Conservation (phyloP, 2,888 invertebrate genomes). For the Caradrina kadenii region DNA sequence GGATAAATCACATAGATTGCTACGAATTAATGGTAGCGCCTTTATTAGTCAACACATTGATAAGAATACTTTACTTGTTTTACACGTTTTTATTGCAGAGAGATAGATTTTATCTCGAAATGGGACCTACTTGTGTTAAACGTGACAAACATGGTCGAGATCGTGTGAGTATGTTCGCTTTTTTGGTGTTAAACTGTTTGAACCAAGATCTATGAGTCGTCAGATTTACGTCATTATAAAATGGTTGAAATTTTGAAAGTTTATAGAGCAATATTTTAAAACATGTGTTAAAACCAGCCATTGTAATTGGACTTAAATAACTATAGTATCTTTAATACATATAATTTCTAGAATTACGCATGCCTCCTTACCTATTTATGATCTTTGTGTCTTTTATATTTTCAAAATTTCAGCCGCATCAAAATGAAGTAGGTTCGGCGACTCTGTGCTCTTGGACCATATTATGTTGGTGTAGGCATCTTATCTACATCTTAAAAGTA, state of each 20-base stretch:
- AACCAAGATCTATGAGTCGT: not conserved
- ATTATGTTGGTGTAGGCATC: slow-evolving; percentile 6
- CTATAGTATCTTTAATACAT: too few species aligned
- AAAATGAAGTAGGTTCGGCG: too few species aligned
- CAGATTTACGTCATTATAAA: too few species aligned
- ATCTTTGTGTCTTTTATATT: too few species aligned
- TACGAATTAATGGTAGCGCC: slow-evolving; percentile 50
- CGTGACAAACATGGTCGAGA: slow-evolving; percentile 22
- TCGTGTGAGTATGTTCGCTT: not conserved
- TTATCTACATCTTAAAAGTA: not conserved
- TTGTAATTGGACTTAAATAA: too few species aligned
- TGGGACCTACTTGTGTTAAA: slow-evolving; percentile 16
- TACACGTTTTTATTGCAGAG: slow-evolving; percentile 53
- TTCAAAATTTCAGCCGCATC: too few species aligned
- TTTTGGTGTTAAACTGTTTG: slow-evolving; percentile 4
- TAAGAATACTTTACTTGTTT: slow-evolving; percentile 43
- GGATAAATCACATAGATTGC: slow-evolving; percentile 62
- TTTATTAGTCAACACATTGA: slow-evolving; percentile 54
- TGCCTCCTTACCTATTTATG: too few species aligned
- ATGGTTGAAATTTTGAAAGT: too few species aligned
- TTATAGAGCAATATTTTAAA: too few species aligned
- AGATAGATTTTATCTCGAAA: slow-evolving; percentile 41
- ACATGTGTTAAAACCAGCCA: too few species aligned
- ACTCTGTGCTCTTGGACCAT: too few species aligned
- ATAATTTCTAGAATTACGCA: too few species aligned